Conservation (phyloP, 64 coral and sea anemone genomes). For the Acropora tenuis region DNA sequence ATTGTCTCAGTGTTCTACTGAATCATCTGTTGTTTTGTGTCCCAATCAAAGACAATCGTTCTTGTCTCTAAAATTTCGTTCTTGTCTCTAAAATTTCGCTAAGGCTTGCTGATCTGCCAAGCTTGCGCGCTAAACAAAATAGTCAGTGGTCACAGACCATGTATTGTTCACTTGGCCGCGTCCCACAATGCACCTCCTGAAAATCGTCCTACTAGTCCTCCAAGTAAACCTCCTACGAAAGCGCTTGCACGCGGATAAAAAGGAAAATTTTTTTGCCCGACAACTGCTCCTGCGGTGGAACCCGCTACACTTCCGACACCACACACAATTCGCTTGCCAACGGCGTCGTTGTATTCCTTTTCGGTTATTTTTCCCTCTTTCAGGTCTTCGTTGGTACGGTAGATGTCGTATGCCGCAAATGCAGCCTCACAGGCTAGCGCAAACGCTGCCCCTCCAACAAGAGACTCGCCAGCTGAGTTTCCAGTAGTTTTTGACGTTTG, state of each 20-base stretch:
- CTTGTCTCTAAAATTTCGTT: too few relatives aligned
- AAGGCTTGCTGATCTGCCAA: too few relatives aligned
- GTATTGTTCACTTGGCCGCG: too few relatives aligned
- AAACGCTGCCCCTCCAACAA: not conserved
- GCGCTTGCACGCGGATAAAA: not conserved
- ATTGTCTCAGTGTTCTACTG: too few relatives aligned
- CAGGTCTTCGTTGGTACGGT: not conserved
- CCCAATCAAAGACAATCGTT: too few relatives aligned
- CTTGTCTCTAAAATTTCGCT: too few relatives aligned
- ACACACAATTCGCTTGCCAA: not conserved
- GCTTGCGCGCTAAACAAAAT: too few relatives aligned
- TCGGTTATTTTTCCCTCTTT: not conserved
- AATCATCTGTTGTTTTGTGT: too few relatives aligned
- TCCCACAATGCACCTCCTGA: not conserved
- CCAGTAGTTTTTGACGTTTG: too few relatives aligned
- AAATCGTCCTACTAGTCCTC: not conserved
- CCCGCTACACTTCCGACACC: not conserved
- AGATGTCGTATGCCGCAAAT: not conserved
- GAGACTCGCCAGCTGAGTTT: not conserved
- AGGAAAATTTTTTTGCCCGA: constrained; percentile 7
- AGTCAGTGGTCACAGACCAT: too few relatives aligned
- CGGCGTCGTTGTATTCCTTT: too few relatives aligned
- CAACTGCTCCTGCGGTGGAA: not conserved
- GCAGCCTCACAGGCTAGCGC: not conserved
- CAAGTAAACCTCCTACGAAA: not conserved